A percentile compares a stretch with the other conserved stretches of the same genome.
Conservation (phyloP, 2,113 vertebrate genomes). For the Furnarius figulus region DNA sequence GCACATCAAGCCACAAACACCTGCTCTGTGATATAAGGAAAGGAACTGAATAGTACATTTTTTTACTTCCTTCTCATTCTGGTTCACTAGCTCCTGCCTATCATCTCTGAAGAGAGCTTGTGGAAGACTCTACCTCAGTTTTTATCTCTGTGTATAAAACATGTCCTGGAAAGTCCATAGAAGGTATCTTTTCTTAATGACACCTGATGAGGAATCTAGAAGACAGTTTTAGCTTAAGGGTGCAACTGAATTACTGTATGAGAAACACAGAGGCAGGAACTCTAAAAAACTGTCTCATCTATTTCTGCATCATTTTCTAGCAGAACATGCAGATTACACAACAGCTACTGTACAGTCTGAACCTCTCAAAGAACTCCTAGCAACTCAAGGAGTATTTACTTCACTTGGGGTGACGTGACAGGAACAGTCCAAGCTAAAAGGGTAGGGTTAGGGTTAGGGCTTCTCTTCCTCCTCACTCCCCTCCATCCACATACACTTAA, state of each 20-base stretch:
- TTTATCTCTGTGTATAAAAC: neutral
- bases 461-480: neutral
- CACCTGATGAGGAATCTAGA: neutral
- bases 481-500: neutral
- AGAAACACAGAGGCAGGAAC: neutral
- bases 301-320: neutral
- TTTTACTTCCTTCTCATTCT: neutral
- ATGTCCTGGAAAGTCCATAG: neutral
- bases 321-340: neutral
- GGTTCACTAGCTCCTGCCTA: neutral
- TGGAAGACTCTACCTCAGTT: neutral
- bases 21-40: neutral
- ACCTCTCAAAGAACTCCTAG: neutral
- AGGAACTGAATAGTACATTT: neutral
- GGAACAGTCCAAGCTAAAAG: neutral
- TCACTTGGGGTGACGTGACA: neutral
- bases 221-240: neutral
- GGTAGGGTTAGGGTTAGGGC: neutral
- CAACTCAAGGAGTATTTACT: neutral
- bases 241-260: neutral
- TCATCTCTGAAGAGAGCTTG: neutral
- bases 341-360: neutral
- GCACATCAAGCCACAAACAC: neutral
- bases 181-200: neutral
- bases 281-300: neutral